Evolutionary conservation across 2,113 vertebrate species (phyloP).

Genomic region (Cheilinus undulatus): DNA sequence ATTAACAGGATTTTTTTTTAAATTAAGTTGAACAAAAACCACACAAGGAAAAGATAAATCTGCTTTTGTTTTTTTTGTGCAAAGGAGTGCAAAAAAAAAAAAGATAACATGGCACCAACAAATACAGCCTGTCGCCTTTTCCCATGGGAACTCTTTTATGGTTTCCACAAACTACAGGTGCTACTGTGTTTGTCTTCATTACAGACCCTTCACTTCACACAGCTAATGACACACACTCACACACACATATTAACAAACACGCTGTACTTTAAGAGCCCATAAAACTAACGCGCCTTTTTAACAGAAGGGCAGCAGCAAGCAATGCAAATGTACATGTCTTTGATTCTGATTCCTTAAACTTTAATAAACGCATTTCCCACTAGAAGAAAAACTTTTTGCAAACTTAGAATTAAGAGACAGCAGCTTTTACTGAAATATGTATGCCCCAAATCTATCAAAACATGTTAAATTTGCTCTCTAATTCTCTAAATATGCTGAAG

Average conservation of each 20-base stretch:
- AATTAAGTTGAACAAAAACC: too few species aligned
- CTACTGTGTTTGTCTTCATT: conserved; percentile 35
- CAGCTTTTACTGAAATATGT: background rate
- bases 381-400: background rate
- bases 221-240: conserved; percentile 56
- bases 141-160: conserved; percentile 68
- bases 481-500: background rate
- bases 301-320: background rate
- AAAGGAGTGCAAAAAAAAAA: background rate
- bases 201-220: conserved; percentile 51
- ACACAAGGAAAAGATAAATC: too few species aligned
- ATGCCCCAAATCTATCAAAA: background rate
- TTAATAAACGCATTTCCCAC: background rate
- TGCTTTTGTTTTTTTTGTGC: too few species aligned
- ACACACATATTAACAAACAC: conserved; percentile 47
- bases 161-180: conserved; percentile 39
- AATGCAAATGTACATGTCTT: background rate
- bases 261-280: conserved; percentile 38
- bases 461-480: background rate
- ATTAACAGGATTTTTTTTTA: too few species aligned
- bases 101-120: background rate
- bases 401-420: background rate
- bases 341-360: background rate
- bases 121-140: conserved; percentile 25
- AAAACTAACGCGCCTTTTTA: conserved; percentile 40